phyloP scores from a whole-genome alignment of 2,888 invertebrate species.

The Tachina grossa region DNA sequence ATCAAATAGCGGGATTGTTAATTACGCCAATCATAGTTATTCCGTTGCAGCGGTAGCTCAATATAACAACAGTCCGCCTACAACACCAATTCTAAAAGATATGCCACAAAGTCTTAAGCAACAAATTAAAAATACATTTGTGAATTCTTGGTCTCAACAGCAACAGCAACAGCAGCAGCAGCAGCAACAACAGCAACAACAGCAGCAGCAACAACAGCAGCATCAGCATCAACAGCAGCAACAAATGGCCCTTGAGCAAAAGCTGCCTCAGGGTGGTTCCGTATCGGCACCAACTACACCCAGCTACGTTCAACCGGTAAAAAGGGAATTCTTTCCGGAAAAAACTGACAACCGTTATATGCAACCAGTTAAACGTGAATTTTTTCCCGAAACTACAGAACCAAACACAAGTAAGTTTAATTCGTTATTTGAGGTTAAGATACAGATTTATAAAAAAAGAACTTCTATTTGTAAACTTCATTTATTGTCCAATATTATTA shows the following conservation, averaged over 20 bases:
- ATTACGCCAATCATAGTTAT: slow-evolving; percentile 60
- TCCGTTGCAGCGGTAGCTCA: slow-evolving; percentile 82
- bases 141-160: slow-evolving; percentile 82
- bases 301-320: slow-evolving; percentile 83
- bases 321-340: slow-evolving; percentile 91
- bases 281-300: slow-evolving; percentile 83
- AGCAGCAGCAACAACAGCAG: slow-evolving; percentile 71
- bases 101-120: slow-evolving; percentile 81
- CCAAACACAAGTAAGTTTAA: slow-evolving; percentile 91
- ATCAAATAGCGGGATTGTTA: slow-evolving; percentile 64
- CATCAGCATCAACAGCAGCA: slow-evolving; percentile 75
- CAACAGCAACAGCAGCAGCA: slow-evolving; percentile 76
- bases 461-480: not conserved
- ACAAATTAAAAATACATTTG: slow-evolving; percentile 82
- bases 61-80: slow-evolving; percentile 83
- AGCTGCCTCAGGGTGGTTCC: slow-evolving; percentile 75
- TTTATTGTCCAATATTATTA: too few species aligned
- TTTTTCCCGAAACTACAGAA: slow-evolving; percentile 92
- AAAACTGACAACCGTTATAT: slow-evolving; percentile 85
- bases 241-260: slow-evolving; percentile 71
- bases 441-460: not conserved
- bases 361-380: slow-evolving; percentile 86
- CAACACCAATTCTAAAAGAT: slow-evolving; percentile 87
- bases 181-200: slow-evolving; percentile 73
- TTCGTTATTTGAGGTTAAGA: not conserved